These are phyloP conservation scores for Pseudochaenichthys georgianus DNA, from an alignment of 2,797 vertebrate genomes.

Conservation along the genomic window DNA sequence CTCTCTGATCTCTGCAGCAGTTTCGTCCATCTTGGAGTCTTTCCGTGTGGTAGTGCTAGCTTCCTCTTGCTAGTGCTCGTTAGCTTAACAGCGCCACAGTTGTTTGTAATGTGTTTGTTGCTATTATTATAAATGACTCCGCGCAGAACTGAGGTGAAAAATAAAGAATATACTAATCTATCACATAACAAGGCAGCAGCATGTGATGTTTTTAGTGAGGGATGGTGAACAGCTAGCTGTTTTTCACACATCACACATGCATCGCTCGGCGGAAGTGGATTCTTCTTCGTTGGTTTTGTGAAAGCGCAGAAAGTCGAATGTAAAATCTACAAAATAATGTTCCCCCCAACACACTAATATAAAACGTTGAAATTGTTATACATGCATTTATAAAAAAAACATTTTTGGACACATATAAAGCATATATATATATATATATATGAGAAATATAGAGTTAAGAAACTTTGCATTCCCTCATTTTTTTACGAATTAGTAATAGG, in stretches of 20 bases:
- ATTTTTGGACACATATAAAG: too few relatives aligned
- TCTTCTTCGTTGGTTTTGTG: conserved; percentile 53
- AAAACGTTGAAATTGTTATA: background rate
- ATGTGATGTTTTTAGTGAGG: background rate
- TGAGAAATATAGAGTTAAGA: too few relatives aligned
- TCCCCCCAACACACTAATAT: background rate
- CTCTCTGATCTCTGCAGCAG: conserved; percentile 24
- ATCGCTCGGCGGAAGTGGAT: conserved; percentile 43
- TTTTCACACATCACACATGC: background rate
- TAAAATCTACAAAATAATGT: background rate
- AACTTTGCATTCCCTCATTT: too few relatives aligned
- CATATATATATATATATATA: too few relatives aligned
- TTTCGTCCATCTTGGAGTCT: conserved; percentile 77
- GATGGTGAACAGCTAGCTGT: background rate
- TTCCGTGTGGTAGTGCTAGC: conserved; percentile 41
- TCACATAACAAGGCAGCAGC: background rate
- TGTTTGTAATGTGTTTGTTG: background rate
- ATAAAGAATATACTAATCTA: accelerated
- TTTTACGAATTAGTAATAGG: background rate
- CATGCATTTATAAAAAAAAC: too few relatives aligned
- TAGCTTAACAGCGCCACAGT: conserved; percentile 24
- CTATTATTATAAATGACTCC: background rate
- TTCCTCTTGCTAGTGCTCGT: conserved; percentile 19
- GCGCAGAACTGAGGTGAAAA: too few relatives aligned
- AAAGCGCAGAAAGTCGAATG: background rate